Evolutionary conservation across 2,888 invertebrate species (phyloP).

Genomic region (Drosophila barbarae): DNA sequence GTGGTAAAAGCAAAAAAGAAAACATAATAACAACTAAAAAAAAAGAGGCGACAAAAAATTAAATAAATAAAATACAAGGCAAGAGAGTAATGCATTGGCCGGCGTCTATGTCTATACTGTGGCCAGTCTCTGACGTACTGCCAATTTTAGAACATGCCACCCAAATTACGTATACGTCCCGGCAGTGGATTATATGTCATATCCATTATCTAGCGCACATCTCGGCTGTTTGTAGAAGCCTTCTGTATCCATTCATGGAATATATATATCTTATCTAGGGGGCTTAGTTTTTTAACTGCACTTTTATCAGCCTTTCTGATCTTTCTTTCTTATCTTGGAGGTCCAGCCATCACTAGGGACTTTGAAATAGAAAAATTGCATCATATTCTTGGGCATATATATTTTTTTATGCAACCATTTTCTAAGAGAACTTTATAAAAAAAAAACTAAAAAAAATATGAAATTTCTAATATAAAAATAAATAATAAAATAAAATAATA

Average conservation of each 20-base stretch:
- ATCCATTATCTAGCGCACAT: conserved; percentile 19
- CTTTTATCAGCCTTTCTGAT: neutral
- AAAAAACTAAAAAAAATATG: too few species aligned
- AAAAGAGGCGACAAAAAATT: conserved; percentile 3
- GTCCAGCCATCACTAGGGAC: neutral
- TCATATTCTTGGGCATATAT: too few species aligned
- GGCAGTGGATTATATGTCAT: neutral
- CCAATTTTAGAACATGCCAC: conserved; percentile 32
- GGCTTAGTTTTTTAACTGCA: too few species aligned
- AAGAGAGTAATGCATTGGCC: conserved; percentile 17
- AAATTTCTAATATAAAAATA: too few species aligned
- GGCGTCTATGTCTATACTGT: neutral
- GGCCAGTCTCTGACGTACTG: conserved; percentile 16
- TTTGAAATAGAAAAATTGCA: neutral
- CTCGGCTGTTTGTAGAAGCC: conserved; percentile 7
- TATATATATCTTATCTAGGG: neutral
- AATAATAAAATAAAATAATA: too few species aligned
- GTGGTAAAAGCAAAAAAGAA: conserved; percentile 21
- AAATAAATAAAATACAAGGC: conserved; percentile 6
- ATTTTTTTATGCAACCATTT: conserved; percentile 1
- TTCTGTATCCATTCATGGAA: conserved; percentile 6
- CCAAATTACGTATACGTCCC: conserved; percentile 10
- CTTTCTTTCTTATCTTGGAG: neutral
- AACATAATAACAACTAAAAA: neutral
- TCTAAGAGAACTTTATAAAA: too few species aligned